phyloP scores from a whole-genome alignment of 2,797 vertebrate species.

The Melanitta fusca region DNA sequence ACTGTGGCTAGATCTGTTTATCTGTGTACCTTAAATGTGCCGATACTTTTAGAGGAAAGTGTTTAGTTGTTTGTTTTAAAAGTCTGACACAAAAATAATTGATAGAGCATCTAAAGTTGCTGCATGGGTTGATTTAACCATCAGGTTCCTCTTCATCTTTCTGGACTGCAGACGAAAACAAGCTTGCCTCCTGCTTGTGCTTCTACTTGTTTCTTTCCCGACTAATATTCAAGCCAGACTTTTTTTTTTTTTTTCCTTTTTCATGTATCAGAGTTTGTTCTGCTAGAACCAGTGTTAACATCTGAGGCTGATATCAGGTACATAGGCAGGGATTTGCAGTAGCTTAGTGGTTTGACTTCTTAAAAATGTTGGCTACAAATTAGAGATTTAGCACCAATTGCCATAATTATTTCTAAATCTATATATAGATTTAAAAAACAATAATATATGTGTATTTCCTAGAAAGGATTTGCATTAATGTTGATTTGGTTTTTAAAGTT shows the following conservation, averaged over 20 bases:
- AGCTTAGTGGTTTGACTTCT: neutral
- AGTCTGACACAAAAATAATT: neutral
- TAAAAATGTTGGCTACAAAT: rapidly evolving
- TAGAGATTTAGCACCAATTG: neutral
- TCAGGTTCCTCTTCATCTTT: neutral
- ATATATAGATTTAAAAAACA: too few species aligned
- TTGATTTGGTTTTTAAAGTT: neutral
- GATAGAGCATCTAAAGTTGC: neutral
- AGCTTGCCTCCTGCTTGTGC: neutral
- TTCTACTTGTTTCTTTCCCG: neutral
- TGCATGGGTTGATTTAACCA: neutral
- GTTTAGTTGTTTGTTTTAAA: neutral
- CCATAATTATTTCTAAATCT: too few species aligned
- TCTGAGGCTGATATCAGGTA: neutral
- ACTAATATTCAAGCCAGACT: neutral
- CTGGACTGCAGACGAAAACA: neutral
- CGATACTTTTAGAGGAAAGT: neutral
- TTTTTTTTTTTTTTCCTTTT: neutral
- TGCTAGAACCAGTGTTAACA: neutral
- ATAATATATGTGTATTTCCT: neutral
- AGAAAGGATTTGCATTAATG: neutral
- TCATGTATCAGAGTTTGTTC: neutral
- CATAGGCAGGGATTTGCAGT: neutral
- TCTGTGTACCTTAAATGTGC: neutral
- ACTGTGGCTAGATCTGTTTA: neutral